A percentile compares a stretch with the other conserved stretches of the same genome.
These are phyloP conservation scores for Sesia apiformis DNA, from an alignment of 2,888 invertebrate genomes.

Conservation along the genomic window DNA sequence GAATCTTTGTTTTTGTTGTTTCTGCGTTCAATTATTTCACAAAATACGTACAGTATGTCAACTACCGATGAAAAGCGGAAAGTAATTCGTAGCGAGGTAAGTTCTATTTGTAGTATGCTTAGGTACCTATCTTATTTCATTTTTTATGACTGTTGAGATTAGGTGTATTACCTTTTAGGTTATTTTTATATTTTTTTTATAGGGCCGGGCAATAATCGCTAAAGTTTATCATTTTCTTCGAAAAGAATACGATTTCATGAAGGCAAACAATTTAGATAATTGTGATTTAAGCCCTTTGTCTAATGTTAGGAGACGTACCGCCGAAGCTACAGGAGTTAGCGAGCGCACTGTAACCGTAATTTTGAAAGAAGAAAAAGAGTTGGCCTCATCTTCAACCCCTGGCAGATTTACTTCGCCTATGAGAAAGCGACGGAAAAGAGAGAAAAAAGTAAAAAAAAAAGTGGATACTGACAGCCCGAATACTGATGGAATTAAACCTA, in stretches of 20 bases:
- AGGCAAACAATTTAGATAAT: neutral
- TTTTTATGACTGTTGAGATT: too few relatives aligned
- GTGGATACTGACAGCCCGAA: too few relatives aligned
- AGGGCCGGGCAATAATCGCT: neutral
- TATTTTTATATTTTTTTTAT: neutral
- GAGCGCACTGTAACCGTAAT: neutral
- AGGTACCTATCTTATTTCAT: too few relatives aligned
- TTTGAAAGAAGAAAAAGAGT: neutral
- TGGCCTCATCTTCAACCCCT: neutral
- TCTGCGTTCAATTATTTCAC: too few relatives aligned
- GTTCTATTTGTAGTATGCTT: too few relatives aligned
- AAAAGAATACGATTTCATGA: neutral
- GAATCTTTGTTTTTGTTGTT: too few relatives aligned
- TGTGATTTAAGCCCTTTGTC: too few relatives aligned
- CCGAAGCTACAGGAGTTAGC: neutral
- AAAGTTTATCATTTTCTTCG: neutral
- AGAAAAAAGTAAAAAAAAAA: neutral
- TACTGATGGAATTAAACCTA: too few relatives aligned
- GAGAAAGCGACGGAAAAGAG: neutral
- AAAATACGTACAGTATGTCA: too few relatives aligned
- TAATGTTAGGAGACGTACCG: neutral
- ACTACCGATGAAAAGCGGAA: too few relatives aligned
- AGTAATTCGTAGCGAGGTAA: too few relatives aligned
- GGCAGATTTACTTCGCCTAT: neutral
- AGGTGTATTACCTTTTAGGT: too few relatives aligned